Percentiles rank a stretch among this genome's conserved stretches.
Evolutionary conservation across 2,797 vertebrate genomes (phyloP).

Genomic region (Prionace glauca): DNA sequence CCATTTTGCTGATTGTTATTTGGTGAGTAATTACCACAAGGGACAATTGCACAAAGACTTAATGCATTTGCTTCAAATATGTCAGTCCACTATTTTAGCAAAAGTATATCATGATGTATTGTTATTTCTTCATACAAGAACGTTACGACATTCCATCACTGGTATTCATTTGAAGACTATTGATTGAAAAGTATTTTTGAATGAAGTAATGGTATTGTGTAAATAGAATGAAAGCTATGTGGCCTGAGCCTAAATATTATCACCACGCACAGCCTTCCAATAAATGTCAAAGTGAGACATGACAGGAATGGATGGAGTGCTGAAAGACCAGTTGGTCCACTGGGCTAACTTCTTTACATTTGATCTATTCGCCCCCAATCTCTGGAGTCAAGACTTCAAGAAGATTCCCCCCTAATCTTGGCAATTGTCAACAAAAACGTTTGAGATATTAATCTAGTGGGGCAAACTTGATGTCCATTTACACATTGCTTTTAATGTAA

Average conservation of each 20-base stretch:
- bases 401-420: no score
- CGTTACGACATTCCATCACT: not conserved
- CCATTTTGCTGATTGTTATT: not conserved
- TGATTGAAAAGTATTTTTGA: not conserved
- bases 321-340: not conserved
- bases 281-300: not conserved
- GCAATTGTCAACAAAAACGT: no score
- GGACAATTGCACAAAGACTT: no score
- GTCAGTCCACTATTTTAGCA: no score
- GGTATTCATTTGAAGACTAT: not conserved
- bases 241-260: not conserved
- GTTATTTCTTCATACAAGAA: not conserved
- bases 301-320: not conserved
- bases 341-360: not conserved
- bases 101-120: not conserved
- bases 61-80: no score
- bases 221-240: not conserved
- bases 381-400: no score
- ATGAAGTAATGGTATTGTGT: not conserved
- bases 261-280: not conserved
- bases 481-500: no score
- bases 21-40: not conserved
- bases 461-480: no score
- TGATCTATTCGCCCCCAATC: no score
- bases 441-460: no score